Percentiles rank a stretch among this genome's conserved stretches.
phyloP scores from a whole-genome alignment of 2,113 vertebrate species.

The Monarcha castaneiventris region DNA sequence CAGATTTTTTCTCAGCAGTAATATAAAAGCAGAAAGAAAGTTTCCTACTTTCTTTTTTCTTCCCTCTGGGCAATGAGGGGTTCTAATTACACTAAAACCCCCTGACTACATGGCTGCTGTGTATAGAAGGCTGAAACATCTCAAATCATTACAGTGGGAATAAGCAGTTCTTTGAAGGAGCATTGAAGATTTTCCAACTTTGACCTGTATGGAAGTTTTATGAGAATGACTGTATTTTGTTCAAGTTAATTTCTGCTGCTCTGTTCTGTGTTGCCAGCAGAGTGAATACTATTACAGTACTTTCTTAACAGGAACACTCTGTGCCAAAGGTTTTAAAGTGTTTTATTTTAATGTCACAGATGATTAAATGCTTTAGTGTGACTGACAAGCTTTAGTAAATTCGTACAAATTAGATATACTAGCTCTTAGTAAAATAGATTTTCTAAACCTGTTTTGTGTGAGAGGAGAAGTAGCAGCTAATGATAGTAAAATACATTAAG shows the following conservation, averaged over 20 bases:
- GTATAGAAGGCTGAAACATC: background rate
- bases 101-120: background rate
- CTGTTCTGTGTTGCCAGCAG: background rate
- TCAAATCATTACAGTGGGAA: background rate
- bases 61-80: background rate
- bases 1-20: background rate
- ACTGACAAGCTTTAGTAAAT: slow-evolving; percentile 66
- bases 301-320: slow-evolving; percentile 31
- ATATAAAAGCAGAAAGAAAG: slow-evolving; percentile 7
- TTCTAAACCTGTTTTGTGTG: slow-evolving; percentile 65
- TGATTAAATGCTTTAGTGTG: slow-evolving; percentile 68
- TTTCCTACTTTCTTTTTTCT: background rate
- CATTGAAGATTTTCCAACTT: background rate
- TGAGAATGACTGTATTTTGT: background rate
- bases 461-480: slow-evolving; percentile 59
- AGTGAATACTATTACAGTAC: slow-evolving; percentile 35
- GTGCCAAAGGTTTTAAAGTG: slow-evolving; percentile 66
- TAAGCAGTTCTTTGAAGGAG: background rate
- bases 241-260: slow-evolving; percentile 13
- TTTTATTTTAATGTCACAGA: slow-evolving; percentile 71
- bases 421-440: slow-evolving; percentile 66
- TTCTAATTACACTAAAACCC: slow-evolving; percentile 30
- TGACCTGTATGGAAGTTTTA: background rate
- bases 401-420: slow-evolving; percentile 59
- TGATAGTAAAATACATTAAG: slow-evolving; percentile 66